Conservation (phyloP, 2,113 vertebrate species). For the Isurus oxyrinchus region DNA sequence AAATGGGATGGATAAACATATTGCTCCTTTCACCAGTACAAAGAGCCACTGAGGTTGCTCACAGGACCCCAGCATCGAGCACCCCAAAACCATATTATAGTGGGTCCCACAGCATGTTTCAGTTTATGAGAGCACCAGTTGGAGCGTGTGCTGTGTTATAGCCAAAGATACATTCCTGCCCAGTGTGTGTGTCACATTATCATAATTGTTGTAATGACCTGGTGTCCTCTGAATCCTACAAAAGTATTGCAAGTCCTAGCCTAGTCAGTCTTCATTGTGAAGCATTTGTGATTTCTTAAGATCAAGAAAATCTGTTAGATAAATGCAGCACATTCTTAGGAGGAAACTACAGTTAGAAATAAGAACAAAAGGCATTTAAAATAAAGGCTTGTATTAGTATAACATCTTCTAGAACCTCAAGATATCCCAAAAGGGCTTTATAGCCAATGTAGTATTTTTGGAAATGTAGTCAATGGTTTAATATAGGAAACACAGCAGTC, state of each 20-base stretch:
- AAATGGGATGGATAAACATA: background rate
- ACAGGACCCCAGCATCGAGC: too few relatives aligned
- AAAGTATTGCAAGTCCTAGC: background rate
- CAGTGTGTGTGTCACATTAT: too few relatives aligned
- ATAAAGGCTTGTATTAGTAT: background rate
- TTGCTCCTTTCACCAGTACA: background rate
- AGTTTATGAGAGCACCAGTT: too few relatives aligned
- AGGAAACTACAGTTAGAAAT: too few relatives aligned
- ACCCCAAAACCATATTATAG: too few relatives aligned
- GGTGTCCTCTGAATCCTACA: background rate
- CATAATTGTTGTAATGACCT: background rate
- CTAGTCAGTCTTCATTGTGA: background rate
- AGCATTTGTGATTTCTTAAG: background rate
- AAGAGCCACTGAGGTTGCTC: background rate
- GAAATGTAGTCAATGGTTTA: background rate
- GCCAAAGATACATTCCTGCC: too few relatives aligned
- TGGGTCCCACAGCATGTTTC: too few relatives aligned
- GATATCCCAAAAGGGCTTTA: background rate
- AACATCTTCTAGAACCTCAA: background rate
- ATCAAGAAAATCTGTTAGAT: background rate
- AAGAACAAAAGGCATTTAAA: too few relatives aligned
- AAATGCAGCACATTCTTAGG: background rate
- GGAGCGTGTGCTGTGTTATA: too few relatives aligned
- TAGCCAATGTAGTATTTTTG: background rate
- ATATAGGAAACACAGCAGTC: background rate